A percentile compares a stretch with the other conserved stretches of the same genome.
These are phyloP conservation scores for Araneus ventricosus DNA, from an alignment of 1,140 invertebrate genomes.

Conservation along the genomic window DNA sequence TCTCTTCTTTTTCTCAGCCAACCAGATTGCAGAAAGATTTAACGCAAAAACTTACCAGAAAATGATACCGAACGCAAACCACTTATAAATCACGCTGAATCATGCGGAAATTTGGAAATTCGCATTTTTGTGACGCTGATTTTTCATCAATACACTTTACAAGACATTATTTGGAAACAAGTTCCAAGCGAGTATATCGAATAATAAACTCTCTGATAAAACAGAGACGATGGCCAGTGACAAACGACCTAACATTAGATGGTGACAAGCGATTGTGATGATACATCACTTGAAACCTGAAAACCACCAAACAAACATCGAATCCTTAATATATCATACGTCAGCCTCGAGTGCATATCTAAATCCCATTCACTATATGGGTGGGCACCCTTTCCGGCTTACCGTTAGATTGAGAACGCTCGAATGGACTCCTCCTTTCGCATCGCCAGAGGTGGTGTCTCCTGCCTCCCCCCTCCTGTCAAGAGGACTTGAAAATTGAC, in stretches of 20 bases:
- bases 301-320: not conserved
- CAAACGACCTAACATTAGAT: not conserved
- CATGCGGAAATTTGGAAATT: too few relatives aligned
- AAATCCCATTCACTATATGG: conserved; percentile 2
- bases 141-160: too few relatives aligned
- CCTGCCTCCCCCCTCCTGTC: not conserved
- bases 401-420: not conserved
- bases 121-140: too few relatives aligned
- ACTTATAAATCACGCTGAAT: too few relatives aligned
- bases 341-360: not conserved
- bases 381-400: conserved; percentile 1
- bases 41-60: too few relatives aligned
- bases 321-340: not conserved
- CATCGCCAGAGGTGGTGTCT: not conserved
- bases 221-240: not conserved
- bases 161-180: too few relatives aligned
- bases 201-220: too few relatives aligned
- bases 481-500: conserved; percentile 16
- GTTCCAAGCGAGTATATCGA: too few relatives aligned
- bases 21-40: too few relatives aligned
- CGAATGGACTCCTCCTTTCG: not conserved
- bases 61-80: too few relatives aligned
- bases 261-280: not conserved
- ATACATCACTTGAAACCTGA: not conserved
- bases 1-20: too few relatives aligned